Evolutionary conservation across 92 coral and sea anemone genomes (phyloP).

Genomic region (Porites divaricata): DNA sequence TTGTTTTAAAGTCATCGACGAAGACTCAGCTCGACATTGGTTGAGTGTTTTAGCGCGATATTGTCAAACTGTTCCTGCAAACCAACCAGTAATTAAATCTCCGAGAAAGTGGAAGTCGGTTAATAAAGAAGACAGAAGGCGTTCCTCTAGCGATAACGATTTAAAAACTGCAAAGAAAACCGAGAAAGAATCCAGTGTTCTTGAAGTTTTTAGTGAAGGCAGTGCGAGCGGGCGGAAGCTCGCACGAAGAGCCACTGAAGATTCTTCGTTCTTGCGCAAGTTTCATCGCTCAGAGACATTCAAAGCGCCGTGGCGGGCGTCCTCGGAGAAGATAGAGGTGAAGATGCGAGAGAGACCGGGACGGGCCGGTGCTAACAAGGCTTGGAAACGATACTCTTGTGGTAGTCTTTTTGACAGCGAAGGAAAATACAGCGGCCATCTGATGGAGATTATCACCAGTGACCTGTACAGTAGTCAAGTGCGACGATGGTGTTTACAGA

Average conservation of each 20-base stretch:
- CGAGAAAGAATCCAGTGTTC: constrained; percentile 55
- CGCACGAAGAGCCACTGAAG: constrained; percentile 78
- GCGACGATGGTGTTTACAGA: constrained; percentile 91
- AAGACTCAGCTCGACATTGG: constrained; percentile 77
- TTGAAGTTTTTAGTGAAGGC: constrained; percentile 82
- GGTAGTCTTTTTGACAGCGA: constrained; percentile 89
- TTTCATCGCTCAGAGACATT: constrained; percentile 77
- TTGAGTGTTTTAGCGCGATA: constrained; percentile 80
- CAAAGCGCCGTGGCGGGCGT: constrained; percentile 75
- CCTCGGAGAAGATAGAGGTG: constrained; percentile 70
- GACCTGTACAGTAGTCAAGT: constrained; percentile 89
- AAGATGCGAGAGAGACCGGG: constrained; percentile 65
- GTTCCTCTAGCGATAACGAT: constrained; percentile 79
- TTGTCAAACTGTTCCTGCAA: constrained; percentile 55
- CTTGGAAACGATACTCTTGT: constrained; percentile 71
- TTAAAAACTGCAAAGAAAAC: constrained; percentile 43
- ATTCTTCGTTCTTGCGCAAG: constrained; percentile 69
- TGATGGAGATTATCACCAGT: constrained; percentile 75
- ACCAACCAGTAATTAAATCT: constrained; percentile 11
- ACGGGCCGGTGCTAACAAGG: constrained; percentile 32
- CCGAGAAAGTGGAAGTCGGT: constrained; percentile 20
- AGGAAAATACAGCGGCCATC: constrained; percentile 89
- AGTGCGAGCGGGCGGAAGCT: constrained; percentile 83
- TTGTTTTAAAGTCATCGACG: constrained; percentile 49
- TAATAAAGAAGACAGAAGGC: constrained; percentile 22